Conservation (phyloP, 1,140 invertebrate genomes). For the Phenacoccus solenopsis region DNA sequence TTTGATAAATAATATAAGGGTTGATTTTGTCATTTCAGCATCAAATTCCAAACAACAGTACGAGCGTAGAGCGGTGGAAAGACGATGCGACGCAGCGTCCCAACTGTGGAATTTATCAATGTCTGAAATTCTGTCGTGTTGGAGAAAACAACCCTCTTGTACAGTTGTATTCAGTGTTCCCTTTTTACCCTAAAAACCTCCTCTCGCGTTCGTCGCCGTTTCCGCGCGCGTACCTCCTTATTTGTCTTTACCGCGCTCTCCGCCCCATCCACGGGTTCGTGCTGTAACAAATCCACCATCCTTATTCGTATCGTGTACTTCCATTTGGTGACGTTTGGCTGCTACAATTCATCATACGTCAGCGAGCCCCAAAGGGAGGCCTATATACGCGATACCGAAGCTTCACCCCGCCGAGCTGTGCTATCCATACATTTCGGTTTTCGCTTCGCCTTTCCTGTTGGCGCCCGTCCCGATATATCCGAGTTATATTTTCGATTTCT, state of each 20-base stretch:
- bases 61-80: slow-evolving; percentile 5
- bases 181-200: neutral
- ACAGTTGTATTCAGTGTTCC: neutral
- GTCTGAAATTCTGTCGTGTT: slow-evolving; percentile 15
- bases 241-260: neutral
- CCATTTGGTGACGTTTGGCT: slow-evolving; percentile 14
- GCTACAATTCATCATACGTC: slow-evolving; percentile 12
- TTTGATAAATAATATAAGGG: slow-evolving; percentile 18
- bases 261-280: no score
- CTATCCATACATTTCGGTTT: neutral
- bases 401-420: neutral
- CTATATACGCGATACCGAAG: neutral
- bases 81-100: neutral
- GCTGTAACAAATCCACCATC: slow-evolving; percentile 8
- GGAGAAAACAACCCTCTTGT: slow-evolving; percentile 16
- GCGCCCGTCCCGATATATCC: neutral
- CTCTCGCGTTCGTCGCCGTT: no score
- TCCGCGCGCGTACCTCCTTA: neutral
- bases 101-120: slow-evolving; percentile 15
- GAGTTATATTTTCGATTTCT: neutral
- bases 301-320: slow-evolving; percentile 14
- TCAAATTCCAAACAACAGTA: slow-evolving; percentile 15
- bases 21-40: slow-evolving; percentile 18
- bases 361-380: slow-evolving; percentile 6
- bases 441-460: slow-evolving; percentile 14